Conservation (phyloP, 2,797 vertebrate species). For the Prionace glauca region DNA sequence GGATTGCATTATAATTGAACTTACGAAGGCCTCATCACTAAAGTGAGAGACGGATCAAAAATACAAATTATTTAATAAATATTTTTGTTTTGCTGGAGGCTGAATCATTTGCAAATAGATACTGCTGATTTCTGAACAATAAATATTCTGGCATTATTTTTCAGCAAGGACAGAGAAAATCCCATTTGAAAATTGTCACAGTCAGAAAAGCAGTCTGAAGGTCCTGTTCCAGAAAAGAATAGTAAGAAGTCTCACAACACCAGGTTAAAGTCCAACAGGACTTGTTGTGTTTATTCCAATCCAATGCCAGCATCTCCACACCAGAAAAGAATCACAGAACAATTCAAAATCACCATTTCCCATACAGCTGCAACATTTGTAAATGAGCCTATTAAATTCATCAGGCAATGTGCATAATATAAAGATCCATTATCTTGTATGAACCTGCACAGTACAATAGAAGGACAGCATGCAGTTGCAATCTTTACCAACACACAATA, state of each 20-base stretch:
- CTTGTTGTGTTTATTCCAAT: too few relatives aligned
- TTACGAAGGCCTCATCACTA: background rate
- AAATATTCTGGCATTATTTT: background rate
- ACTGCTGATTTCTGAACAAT: background rate
- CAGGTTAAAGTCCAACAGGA: too few relatives aligned
- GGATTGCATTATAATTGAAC: background rate
- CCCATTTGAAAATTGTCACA: background rate
- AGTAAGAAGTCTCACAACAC: too few relatives aligned
- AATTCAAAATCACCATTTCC: background rate
- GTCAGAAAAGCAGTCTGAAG: background rate
- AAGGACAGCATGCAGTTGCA: background rate
- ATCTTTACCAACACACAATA: slow-evolving; percentile 3
- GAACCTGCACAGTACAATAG: slow-evolving; percentile 2
- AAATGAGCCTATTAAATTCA: slow-evolving; percentile 11
- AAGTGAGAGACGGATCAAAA: background rate
- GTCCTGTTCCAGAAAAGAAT: background rate
- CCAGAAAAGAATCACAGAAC: background rate
- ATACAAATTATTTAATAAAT: too few relatives aligned
- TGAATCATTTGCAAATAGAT: slow-evolving; percentile 14
- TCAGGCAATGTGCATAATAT: slow-evolving; percentile 22
- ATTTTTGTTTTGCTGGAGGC: background rate
- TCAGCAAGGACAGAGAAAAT: background rate
- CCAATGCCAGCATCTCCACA: too few relatives aligned
- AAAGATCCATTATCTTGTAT: slow-evolving; percentile 20
- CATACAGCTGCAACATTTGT: background rate